Conservation (phyloP, 2,797 vertebrate species). For the Pangasius sanitwongsei region DNA sequence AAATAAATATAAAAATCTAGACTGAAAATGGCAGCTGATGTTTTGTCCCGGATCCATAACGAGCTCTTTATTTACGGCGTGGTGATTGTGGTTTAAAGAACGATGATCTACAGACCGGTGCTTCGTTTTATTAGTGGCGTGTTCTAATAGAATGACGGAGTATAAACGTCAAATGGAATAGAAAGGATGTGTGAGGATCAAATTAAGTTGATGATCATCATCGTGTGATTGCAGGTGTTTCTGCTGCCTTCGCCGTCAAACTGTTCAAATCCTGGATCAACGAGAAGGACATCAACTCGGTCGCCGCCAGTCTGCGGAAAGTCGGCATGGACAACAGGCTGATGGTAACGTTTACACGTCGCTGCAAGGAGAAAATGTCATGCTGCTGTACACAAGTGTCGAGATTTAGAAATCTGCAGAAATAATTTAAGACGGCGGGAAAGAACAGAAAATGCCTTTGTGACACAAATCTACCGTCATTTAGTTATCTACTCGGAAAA, state of each 20-base stretch:
- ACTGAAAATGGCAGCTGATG: too few species aligned
- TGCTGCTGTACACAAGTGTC: not conserved
- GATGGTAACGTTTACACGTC: conserved; percentile 74
- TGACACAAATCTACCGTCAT: too few species aligned
- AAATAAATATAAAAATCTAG: too few species aligned
- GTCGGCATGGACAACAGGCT: conserved; percentile 98
- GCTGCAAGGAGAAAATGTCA: not conserved
- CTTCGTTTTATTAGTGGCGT: too few species aligned
- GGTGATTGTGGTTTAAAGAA: too few species aligned
- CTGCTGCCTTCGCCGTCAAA: conserved; percentile 94
- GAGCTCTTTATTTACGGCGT: too few species aligned
- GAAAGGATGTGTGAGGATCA: not conserved
- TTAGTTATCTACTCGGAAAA: not conserved
- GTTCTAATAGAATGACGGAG: too few species aligned
- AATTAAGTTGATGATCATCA: not conserved
- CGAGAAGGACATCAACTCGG: conserved; percentile 94
- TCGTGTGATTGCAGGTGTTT: conserved; percentile 80
- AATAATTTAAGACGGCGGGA: too few species aligned
- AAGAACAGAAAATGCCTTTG: not conserved
- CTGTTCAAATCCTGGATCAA: conserved; percentile 98
- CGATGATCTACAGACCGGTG: too few species aligned
- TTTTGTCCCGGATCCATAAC: too few species aligned
- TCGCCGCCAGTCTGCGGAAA: conserved; percentile 89
- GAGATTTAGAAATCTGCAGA: not conserved
- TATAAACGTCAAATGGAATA: too few species aligned